Conservation (phyloP, 2,113 vertebrate genomes). For the Gobiocypris rarus region DNA sequence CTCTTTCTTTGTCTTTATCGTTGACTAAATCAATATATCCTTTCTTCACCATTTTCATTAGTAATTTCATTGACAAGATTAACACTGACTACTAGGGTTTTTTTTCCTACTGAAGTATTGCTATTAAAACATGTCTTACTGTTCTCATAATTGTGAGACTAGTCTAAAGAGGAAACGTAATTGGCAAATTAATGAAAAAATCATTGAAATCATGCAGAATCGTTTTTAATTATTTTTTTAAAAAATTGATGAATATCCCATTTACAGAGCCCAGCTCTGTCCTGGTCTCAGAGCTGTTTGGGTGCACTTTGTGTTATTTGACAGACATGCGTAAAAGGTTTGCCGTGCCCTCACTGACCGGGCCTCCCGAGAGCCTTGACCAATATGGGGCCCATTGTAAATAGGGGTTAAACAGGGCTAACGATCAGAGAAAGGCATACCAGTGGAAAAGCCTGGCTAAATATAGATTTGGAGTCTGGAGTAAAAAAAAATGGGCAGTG, state of each 20-base stretch:
- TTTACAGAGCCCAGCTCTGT: neutral
- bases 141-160: neutral
- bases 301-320: constrained; percentile 8
- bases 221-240: neutral
- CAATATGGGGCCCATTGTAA: constrained; percentile 64
- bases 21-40: neutral
- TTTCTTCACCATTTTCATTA: neutral
- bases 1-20: neutral
- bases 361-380: constrained; percentile 60
- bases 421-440: constrained; percentile 74
- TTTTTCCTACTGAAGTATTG: neutral
- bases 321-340: constrained; percentile 43
- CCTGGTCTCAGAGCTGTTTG: neutral
- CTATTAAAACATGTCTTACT: neutral
- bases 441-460: constrained; percentile 77
- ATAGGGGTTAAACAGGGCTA: constrained; percentile 79
- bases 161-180: neutral
- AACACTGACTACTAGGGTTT: neutral
- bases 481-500: constrained; percentile 60
- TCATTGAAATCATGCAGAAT: neutral
- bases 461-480: constrained; percentile 76
- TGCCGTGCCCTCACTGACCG: constrained; percentile 53
- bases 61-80: neutral
- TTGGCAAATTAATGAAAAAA: neutral
- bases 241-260: neutral